A percentile compares a stretch with the other conserved stretches of the same genome.
Conservation (phyloP, 2,797 vertebrate genomes). For the Brotogeris chrysoptera region DNA sequence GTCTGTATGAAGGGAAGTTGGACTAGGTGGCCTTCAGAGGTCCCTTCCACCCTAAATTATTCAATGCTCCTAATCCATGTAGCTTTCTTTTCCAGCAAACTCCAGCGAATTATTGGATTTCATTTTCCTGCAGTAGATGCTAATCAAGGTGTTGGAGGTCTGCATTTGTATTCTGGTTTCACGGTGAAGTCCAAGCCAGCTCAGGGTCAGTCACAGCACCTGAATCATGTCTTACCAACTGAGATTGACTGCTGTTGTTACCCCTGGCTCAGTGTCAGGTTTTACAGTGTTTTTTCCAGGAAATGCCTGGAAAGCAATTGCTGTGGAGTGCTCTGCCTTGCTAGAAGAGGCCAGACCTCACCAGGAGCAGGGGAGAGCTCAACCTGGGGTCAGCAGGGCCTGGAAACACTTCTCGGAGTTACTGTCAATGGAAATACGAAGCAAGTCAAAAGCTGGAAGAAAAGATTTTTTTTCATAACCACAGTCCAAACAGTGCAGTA, state of each 20-base stretch:
- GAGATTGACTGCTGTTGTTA: neutral
- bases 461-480: neutral
- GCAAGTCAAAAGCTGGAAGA: neutral
- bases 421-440: accelerated
- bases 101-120: neutral
- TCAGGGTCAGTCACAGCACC: neutral
- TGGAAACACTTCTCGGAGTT: neutral
- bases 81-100: neutral
- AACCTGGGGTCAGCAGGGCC: neutral
- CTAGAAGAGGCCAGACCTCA: neutral
- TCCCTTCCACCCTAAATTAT: neutral
- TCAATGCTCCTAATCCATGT: neutral
- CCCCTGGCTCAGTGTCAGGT: neutral
- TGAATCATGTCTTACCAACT: neutral
- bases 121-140: neutral
- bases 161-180: neutral
- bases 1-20: neutral
- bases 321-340: neutral
- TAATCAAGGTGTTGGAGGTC: neutral
- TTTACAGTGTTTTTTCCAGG: neutral
- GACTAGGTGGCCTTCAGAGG: neutral
- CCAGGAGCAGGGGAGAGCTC: neutral
- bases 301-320: neutral
- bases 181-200: neutral
- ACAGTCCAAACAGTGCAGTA: neutral